Evolutionary conservation across 2,113 vertebrate genomes (phyloP).

Genomic region (Otolemur garnettii): DNA sequence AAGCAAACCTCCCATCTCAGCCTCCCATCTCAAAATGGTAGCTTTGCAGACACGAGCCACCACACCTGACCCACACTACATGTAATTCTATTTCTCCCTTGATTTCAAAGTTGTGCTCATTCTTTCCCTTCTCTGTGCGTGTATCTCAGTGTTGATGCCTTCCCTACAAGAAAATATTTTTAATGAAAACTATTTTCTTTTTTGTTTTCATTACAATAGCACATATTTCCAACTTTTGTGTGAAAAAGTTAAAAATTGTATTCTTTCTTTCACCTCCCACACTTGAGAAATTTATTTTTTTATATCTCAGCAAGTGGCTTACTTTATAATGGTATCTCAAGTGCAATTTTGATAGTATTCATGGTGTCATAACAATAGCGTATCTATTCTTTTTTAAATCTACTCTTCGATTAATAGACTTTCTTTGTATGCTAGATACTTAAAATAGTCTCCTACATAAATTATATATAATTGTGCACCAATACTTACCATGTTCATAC

Average conservation of each 20-base stretch:
- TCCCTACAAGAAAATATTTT: neutral
- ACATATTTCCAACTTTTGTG: neutral
- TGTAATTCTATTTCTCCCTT: neutral
- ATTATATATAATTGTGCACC: neutral
- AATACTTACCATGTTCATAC: neutral
- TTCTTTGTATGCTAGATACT: neutral
- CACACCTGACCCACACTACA: neutral
- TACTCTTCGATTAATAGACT: neutral
- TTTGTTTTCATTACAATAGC: neutral
- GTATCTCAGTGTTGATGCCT: neutral
- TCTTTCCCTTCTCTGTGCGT: neutral
- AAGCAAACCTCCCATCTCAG: too few species aligned
- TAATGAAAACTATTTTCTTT: neutral
- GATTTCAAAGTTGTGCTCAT: neutral
- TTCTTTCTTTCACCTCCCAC: neutral
- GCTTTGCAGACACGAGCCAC: too few species aligned
- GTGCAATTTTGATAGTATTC: constrained; percentile 25
- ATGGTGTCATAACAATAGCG: neutral
- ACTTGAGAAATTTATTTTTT: neutral
- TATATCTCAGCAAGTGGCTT: neutral
- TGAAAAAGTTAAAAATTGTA: neutral
- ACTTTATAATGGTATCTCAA: neutral
- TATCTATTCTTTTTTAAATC: neutral
- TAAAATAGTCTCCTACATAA: neutral
- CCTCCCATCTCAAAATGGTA: too few species aligned